These are phyloP conservation scores for Chromoteleia sp. DNA, from an alignment of 2,888 invertebrate genomes.

Conservation along the genomic window DNA sequence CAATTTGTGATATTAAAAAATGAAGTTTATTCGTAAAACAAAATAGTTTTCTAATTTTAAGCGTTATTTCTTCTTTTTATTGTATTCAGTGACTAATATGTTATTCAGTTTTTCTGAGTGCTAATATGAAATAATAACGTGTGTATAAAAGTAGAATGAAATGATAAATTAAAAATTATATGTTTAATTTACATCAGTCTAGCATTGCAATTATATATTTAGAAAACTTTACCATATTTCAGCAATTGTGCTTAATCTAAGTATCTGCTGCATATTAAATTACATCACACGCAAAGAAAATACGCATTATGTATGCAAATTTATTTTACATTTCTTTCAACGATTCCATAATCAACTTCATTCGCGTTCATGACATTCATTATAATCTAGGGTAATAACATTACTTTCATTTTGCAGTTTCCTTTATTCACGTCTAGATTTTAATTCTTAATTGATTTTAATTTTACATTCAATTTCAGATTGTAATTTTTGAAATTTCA, in stretches of 20 bases:
- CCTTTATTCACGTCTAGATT: background rate
- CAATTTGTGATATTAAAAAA: too few relatives aligned
- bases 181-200: background rate
- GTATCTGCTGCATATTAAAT: conserved; percentile 23
- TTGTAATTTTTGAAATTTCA: too few relatives aligned
- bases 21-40: too few relatives aligned
- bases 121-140: too few relatives aligned
- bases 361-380: conserved; percentile 30
- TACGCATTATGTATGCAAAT: conserved; percentile 55
- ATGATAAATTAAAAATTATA: background rate
- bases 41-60: too few relatives aligned
- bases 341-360: conserved; percentile 49
- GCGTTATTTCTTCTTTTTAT: too few relatives aligned
- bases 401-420: conserved; percentile 35
- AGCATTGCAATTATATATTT: conserved; percentile 18
- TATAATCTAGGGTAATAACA: conserved; percentile 38
- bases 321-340: conserved; percentile 33
- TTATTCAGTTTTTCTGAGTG: too few relatives aligned
- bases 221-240: conserved; percentile 24
- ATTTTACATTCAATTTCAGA: too few relatives aligned
- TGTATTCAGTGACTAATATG: too few relatives aligned
- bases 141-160: background rate
- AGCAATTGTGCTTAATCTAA: conserved; percentile 24
- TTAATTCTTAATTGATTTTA: too few relatives aligned
- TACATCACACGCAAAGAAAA: conserved; percentile 41